These are phyloP conservation scores for Patella pellucida DNA, from an alignment of 2,888 invertebrate genomes.

Conservation along the genomic window DNA sequence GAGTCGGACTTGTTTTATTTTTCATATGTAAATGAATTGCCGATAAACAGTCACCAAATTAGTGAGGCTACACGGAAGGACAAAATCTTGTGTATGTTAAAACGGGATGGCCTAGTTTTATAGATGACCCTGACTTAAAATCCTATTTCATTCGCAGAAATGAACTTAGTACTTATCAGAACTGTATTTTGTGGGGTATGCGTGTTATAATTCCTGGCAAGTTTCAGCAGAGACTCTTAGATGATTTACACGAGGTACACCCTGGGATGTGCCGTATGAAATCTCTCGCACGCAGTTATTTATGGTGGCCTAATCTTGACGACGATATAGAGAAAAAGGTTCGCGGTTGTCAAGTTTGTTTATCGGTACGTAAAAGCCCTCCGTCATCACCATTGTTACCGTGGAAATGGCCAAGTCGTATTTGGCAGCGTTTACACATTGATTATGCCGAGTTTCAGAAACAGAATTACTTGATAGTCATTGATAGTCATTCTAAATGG, in stretches of 20 bases:
- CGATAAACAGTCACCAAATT: not conserved
- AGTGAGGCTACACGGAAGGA: conserved; percentile 3
- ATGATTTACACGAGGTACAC: conserved; percentile 35
- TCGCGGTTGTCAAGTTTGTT: conserved; percentile 32
- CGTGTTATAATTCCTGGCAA: conserved; percentile 12
- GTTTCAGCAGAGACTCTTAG: not conserved
- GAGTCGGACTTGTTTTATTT: not conserved
- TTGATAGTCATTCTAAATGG: conserved; percentile 2
- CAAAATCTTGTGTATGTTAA: conserved; percentile 9
- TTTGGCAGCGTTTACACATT: conserved; percentile 52
- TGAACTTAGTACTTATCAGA: conserved; percentile 28
- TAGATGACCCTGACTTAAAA: conserved; percentile 15
- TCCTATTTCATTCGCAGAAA: conserved; percentile 12
- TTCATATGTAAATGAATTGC: not conserved
- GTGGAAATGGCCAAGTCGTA: conserved; percentile 46
- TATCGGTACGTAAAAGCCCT: conserved; percentile 33
- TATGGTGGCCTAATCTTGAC: conserved; percentile 46
- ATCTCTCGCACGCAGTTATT: conserved; percentile 33
- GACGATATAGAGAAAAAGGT: conserved; percentile 29
- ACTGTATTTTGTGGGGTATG: conserved; percentile 34
- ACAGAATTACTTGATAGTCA: not conserved
- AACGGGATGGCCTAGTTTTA: conserved; percentile 13
- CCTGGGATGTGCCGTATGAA: conserved; percentile 43
- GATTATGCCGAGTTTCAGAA: conserved; percentile 42
- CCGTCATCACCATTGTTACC: conserved; percentile 43